phyloP scores from a whole-genome alignment of 1,140 invertebrate species.

The Lepidurus couesii region DNA sequence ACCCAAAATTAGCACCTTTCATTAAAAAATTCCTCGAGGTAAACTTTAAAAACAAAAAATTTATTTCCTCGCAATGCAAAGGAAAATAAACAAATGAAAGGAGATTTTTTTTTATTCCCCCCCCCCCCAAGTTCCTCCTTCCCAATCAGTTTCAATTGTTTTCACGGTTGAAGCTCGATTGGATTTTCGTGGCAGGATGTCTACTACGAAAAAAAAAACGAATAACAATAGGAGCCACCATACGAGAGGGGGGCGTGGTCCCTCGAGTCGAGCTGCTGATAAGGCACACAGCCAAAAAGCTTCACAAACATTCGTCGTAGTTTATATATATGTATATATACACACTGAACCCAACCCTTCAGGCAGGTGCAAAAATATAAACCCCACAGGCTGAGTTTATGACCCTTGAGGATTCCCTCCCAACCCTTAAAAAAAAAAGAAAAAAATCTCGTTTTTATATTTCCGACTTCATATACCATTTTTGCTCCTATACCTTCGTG shows the following conservation, averaged over 20 bases:
- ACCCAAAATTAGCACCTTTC: too few species aligned
- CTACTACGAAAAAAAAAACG: not conserved
- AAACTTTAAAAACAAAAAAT: too few species aligned
- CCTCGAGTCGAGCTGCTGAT: not conserved
- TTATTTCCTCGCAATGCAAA: not conserved
- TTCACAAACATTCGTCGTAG: not conserved
- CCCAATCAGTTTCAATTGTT: constrained; percentile 18
- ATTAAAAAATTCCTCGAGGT: too few species aligned
- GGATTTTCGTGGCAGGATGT: not conserved
- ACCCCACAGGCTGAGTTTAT: not conserved
- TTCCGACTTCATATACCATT: not conserved
- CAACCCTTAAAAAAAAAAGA: not conserved
- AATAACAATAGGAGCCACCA: not conserved
- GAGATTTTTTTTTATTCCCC: not conserved
- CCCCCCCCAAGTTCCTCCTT: not conserved
- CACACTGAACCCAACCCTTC: not conserved
- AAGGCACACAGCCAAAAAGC: not conserved
- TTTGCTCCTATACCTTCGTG: not conserved
- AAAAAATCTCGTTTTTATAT: not conserved
- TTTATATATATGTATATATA: not conserved
- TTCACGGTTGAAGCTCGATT: not conserved
- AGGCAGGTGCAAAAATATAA: not conserved
- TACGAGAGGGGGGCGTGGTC: not conserved
- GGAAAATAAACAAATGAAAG: not conserved
- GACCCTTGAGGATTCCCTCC: not conserved